These are phyloP conservation scores for Brachynemurus nebulosus DNA, from an alignment of 2,888 invertebrate species.

Conservation along the genomic window DNA sequence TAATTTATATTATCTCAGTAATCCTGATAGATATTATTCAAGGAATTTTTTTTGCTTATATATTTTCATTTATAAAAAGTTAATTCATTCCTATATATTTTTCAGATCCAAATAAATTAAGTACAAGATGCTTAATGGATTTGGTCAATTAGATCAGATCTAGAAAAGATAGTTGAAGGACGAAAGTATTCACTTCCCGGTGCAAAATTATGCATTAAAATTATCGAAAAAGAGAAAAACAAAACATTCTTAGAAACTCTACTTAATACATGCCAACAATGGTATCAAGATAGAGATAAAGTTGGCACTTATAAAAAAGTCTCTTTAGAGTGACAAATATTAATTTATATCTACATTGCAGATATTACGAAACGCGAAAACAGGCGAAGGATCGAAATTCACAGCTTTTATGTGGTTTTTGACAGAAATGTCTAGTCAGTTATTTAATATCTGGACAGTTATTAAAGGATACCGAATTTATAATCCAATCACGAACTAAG, in stretches of 20 bases:
- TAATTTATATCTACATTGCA: constrained; percentile 19
- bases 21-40: no score
- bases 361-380: constrained; percentile 38
- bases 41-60: no score
- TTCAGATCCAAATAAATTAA: constrained; percentile 63
- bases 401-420: constrained; percentile 82
- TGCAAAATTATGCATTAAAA: constrained; percentile 71
- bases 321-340: not conserved
- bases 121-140: constrained; percentile 66
- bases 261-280: constrained; percentile 79
- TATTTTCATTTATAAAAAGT: no score
- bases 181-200: constrained; percentile 67
- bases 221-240: constrained; percentile 75
- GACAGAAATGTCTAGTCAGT: constrained; percentile 80
- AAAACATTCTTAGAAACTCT: constrained; percentile 82
- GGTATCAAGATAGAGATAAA: constrained; percentile 73
- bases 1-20: no score
- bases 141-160: constrained; percentile 64
- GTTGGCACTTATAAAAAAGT: constrained; percentile 30
- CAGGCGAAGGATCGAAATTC: constrained; percentile 51
- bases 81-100: no score
- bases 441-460: no score
- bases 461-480: no score
- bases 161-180: constrained; percentile 69
- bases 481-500: no score